Base-by-base conservation (phyloP, 2,888 invertebrate genomes). In the Myopa tessellatipennis region DNA sequence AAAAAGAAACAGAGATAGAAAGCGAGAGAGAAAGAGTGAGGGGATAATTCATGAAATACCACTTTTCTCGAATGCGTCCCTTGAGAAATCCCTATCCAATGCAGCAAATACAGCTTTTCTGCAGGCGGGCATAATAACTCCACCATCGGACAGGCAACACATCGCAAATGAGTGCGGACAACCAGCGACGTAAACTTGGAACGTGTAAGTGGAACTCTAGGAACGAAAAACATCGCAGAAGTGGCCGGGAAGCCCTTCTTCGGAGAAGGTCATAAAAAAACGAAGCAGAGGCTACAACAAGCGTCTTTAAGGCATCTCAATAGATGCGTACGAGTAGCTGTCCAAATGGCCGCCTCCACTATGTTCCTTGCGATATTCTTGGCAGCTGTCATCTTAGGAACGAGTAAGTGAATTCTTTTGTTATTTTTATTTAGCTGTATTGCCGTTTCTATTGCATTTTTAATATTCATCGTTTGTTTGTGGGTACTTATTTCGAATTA, bases 301-400 rank as follows among this genome's bases (percentile, higher is more conserved):
- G 16, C 4, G 10, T 55, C 14, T 5, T 55, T 55, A 55, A 55
- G 16, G 3, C 5, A n/a, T n/a, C 16, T 12, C 55, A 5, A 55
- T 14, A 14, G n/a, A 55, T 12, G 55, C 8, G 50, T 14, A 14
- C 10, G 50, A 50, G 50, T 50, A 55, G 55, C 55, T 4, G n/a
- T 6, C 55, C 14, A 10, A 14, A 55, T 55, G 16, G n/a, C 67
- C 67, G 18, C 74, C 38, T 55, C 74, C 67, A 70, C 61, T n/a
- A 63, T 76, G 26, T 76, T 50, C 34, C 60, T 76, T 36, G 45
- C 52, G 45, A 45, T 45, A 38, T 50, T 76, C 61, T 61, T 76
- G 69, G 69, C 76, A 76, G 63, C 70, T 70, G 70, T 76, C 70
- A 70, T 76, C 69, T 52, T 74, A 50, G 74, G 74, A 74, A 16